Evolutionary conservation across 2,888 invertebrate genomes (phyloP).

Genomic region (Sinhomidia bicolor): DNA sequence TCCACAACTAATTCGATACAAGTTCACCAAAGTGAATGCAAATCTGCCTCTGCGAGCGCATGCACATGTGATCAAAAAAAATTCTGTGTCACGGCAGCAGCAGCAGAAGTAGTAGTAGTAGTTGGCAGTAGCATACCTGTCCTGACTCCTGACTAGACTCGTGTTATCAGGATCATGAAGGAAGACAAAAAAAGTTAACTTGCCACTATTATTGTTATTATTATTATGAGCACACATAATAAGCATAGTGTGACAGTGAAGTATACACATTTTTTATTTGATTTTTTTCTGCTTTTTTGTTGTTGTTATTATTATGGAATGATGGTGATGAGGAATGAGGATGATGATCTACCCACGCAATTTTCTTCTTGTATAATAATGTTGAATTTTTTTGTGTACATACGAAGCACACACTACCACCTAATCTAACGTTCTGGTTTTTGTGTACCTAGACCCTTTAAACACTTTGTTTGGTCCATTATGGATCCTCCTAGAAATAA

Average conservation of each 20-base stretch:
- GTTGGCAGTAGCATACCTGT: background rate
- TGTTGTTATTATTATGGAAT: too few species aligned
- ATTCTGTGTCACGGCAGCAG: slow-evolving; percentile 27
- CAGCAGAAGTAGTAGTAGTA: background rate
- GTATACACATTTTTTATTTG: background rate
- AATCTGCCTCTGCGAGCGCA: background rate
- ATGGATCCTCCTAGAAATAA: slow-evolving; percentile 20
- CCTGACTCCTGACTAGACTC: background rate
- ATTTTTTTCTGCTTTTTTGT: slow-evolving; percentile 25
- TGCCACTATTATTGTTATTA: background rate
- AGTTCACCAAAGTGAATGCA: slow-evolving; percentile 1
- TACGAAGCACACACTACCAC: too few species aligned
- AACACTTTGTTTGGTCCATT: background rate
- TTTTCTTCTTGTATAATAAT: too few species aligned
- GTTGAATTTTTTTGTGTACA: too few species aligned
- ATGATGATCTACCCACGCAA: slow-evolving; percentile 53
- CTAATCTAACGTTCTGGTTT: background rate
- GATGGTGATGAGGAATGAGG: slow-evolving; percentile 26
- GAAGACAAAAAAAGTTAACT: background rate
- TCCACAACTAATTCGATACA: slow-evolving; percentile 19
- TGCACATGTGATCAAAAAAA: background rate
- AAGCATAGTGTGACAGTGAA: background rate
- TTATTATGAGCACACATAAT: background rate
- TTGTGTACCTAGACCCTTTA: slow-evolving; percentile 16
- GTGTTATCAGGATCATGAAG: slow-evolving; percentile 8